A percentile compares a stretch with the other conserved stretches of the same genome.
Conservation (phyloP, 2,797 vertebrate genomes). For the Gallinago solitaria region DNA sequence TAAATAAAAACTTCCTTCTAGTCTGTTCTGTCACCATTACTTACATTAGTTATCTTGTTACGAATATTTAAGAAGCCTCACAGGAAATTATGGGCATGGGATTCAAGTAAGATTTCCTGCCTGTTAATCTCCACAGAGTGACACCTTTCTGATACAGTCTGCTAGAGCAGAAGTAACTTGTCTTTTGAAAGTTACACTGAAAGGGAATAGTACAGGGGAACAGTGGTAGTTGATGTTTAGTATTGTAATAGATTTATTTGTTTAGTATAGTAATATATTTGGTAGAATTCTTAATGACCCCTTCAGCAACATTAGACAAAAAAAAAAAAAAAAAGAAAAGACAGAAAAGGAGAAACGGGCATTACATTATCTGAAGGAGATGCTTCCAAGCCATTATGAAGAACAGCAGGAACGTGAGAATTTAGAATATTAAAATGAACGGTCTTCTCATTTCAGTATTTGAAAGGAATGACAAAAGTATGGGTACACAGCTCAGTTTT, state of each 20-base stretch:
- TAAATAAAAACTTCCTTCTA: not conserved
- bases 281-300: not conserved
- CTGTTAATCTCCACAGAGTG: not conserved
- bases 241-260: not conserved
- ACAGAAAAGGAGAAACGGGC: not conserved
- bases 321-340: not conserved
- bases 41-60: not conserved
- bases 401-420: not conserved
- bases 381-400: not conserved
- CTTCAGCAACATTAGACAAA: not conserved
- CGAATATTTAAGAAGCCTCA: not conserved
- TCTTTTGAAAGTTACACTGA: not conserved
- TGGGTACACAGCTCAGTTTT: not conserved
- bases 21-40: not conserved
- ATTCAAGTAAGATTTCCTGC: constrained; percentile 3
- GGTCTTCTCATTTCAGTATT: not conserved
- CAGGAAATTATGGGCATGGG: not conserved
- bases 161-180: not conserved
- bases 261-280: not conserved
- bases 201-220: not conserved
- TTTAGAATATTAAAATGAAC: not conserved
- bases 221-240: not conserved
- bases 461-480: not conserved
- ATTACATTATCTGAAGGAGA: not conserved
- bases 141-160: not conserved